Evolutionary conservation across 1,140 invertebrate genomes (phyloP).

Genomic region (Drosophila azteca): DNA sequence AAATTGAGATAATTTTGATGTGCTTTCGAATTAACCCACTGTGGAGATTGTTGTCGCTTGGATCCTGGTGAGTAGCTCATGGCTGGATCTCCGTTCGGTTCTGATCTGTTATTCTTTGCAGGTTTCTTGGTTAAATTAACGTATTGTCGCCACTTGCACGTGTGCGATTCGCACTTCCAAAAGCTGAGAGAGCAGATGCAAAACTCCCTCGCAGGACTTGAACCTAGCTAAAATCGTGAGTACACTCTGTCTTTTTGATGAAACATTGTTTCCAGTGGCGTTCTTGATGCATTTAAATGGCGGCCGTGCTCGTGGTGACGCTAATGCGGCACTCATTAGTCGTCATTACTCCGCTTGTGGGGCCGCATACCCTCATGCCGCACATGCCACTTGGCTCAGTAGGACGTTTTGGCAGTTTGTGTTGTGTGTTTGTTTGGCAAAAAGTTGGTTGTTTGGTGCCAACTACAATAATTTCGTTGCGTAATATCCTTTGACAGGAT

Average conservation of each 20-base stretch:
- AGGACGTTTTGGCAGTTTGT: constrained; percentile 49
- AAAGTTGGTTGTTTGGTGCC: constrained; percentile 58
- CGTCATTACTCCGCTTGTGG: constrained; percentile 12
- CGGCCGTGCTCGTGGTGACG: constrained; percentile 46
- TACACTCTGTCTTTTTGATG: neutral
- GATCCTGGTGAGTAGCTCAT: too few relatives aligned
- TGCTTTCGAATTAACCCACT: too few relatives aligned
- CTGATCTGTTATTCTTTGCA: too few relatives aligned
- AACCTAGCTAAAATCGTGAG: neutral
- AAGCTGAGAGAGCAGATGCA: too few relatives aligned
- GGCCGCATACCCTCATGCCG: constrained; percentile 1
- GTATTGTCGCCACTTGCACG: too few relatives aligned
- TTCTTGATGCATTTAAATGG: constrained; percentile 40
- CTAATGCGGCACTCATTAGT: constrained; percentile 60
- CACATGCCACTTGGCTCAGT: constrained; percentile 54
- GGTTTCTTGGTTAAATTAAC: too few relatives aligned
- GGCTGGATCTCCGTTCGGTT: too few relatives aligned
- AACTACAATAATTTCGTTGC: constrained; percentile 63
- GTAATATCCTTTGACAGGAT: constrained; percentile 68
- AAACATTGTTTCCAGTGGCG: neutral
- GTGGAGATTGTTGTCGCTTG: too few relatives aligned
- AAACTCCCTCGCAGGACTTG: too few relatives aligned
- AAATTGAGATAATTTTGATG: too few relatives aligned
- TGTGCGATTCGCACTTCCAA: too few relatives aligned
- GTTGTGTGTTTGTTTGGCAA: constrained; percentile 43